These are phyloP conservation scores for Helicorthomorpha holstii DNA, from an alignment of 1,140 invertebrate species.

Conservation along the genomic window DNA sequence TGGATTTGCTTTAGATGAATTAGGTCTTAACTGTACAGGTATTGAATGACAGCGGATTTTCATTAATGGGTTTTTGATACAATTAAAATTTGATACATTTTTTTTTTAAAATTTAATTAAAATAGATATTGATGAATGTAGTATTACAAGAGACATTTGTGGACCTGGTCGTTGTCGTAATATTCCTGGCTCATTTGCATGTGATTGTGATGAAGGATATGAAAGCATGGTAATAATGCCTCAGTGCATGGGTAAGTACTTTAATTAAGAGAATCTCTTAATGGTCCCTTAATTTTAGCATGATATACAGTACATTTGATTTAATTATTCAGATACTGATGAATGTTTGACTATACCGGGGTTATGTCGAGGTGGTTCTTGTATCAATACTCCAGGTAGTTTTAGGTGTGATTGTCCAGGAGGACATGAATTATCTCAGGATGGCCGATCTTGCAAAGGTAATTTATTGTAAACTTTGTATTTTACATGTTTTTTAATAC, in stretches of 20 bases:
- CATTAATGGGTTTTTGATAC: no score
- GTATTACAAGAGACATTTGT: constrained; percentile 64
- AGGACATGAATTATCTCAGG: constrained; percentile 44
- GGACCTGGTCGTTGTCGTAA: constrained; percentile 67
- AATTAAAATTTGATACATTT: background rate
- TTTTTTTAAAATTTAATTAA: constrained; percentile 12
- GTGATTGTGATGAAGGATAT: constrained; percentile 59
- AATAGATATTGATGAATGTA: constrained; percentile 72
- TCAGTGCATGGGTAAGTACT: constrained; percentile 51
- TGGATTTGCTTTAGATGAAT: constrained; percentile 55
- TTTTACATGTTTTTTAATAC: background rate
- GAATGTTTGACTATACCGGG: constrained; percentile 55
- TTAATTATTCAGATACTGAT: constrained; percentile 46
- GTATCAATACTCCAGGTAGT: constrained; percentile 48
- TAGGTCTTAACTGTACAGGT: constrained; percentile 57
- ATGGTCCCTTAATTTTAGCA: no score
- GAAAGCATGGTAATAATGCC: constrained; percentile 57
- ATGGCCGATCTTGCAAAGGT: constrained; percentile 46
- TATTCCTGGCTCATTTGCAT: constrained; percentile 61
- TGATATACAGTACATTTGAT: background rate
- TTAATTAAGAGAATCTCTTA: no score
- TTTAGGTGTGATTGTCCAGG: constrained; percentile 51
- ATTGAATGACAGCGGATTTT: no score
- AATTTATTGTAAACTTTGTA: constrained; percentile 5
- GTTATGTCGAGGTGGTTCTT: constrained; percentile 45